These are phyloP conservation scores for Chascanopsetta lugubris DNA, from an alignment of 2,113 vertebrate species.

Conservation along the genomic window DNA sequence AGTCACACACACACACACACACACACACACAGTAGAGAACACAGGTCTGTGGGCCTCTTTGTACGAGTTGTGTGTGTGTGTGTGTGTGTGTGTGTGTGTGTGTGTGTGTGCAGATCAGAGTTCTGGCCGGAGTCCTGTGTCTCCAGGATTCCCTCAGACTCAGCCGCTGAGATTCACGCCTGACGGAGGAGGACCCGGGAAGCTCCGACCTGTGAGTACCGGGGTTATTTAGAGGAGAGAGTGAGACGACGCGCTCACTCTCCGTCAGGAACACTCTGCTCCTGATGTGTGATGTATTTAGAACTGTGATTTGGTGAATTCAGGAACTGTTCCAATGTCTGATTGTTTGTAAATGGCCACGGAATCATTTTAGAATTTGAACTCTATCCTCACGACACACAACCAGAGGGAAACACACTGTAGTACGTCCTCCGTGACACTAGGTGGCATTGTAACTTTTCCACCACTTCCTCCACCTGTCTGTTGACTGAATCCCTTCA, in stretches of 20 bases:
- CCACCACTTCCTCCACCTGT: no score
- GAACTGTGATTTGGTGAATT: no score
- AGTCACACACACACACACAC: conserved; percentile 16
- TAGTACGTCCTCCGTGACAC: no score
- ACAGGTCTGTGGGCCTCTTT: not conserved
- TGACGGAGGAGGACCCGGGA: conserved; percentile 87
- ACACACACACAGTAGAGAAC: not conserved
- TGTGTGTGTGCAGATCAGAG: conserved; percentile 83
- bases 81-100: conserved; percentile 1
- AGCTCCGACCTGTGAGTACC: conserved; percentile 91
- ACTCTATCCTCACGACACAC: no score
- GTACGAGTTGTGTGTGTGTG: conserved; percentile 6
- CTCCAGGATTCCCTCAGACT: conserved; percentile 86
- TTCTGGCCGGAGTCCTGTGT: conserved; percentile 86
- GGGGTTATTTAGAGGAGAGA: not conserved
- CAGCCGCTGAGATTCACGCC: conserved; percentile 84
- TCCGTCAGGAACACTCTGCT: not conserved
- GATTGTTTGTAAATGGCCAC: no score
- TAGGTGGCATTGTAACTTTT: no score
- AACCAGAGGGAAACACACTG: no score
- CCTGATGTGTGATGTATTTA: not conserved
- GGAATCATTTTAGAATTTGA: no score
- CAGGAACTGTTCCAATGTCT: no score
- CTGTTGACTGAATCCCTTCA: no score
- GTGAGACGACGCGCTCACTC: not conserved